A percentile compares a stretch with the other conserved stretches of the same genome.
phyloP scores from a whole-genome alignment of 2,797 vertebrate species.

The Fistularia tabacaria region DNA sequence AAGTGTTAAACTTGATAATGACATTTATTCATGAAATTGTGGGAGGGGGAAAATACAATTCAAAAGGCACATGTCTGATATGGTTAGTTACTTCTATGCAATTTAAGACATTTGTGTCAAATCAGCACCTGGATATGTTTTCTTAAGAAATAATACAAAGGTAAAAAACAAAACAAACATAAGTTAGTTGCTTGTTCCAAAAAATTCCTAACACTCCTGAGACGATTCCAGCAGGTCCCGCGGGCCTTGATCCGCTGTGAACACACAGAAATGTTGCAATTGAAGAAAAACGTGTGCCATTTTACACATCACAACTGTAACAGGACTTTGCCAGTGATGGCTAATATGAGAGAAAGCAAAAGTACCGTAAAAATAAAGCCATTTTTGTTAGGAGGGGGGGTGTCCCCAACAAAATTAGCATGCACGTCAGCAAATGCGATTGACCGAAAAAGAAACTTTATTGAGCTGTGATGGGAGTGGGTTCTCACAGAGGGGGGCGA shows the following conservation, averaged over 20 bases:
- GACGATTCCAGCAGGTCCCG: slow-evolving; percentile 48
- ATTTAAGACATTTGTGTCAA: slow-evolving; percentile 34
- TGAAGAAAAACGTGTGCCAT: too few species aligned
- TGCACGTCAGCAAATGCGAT: too few species aligned
- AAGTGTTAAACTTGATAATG: slow-evolving; percentile 38
- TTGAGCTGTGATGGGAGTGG: too few species aligned
- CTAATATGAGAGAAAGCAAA: too few species aligned
- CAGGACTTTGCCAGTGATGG: not conserved
- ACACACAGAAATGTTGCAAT: too few species aligned
- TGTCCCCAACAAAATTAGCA: too few species aligned
- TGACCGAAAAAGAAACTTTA: too few species aligned
- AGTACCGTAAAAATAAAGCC: too few species aligned
- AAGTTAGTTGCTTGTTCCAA: slow-evolving; percentile 42
- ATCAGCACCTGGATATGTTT: slow-evolving; percentile 37
- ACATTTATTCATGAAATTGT: slow-evolving; percentile 32
- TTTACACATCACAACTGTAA: not conserved
- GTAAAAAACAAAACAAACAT: slow-evolving; percentile 15
- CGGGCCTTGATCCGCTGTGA: slow-evolving; percentile 15
- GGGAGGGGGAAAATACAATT: slow-evolving; percentile 46
- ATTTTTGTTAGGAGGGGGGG: too few species aligned
- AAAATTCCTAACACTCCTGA: slow-evolving; percentile 42
- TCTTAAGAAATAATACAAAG: slow-evolving; percentile 18
- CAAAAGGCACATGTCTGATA: slow-evolving; percentile 45
- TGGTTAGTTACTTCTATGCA: slow-evolving; percentile 29
- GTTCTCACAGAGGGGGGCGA: slow-evolving; percentile 35